Percentiles rank a stretch among this genome's conserved stretches.
Conservation (phyloP, 2,888 invertebrate genomes). For the Caenorhabditis sp. region DNA sequence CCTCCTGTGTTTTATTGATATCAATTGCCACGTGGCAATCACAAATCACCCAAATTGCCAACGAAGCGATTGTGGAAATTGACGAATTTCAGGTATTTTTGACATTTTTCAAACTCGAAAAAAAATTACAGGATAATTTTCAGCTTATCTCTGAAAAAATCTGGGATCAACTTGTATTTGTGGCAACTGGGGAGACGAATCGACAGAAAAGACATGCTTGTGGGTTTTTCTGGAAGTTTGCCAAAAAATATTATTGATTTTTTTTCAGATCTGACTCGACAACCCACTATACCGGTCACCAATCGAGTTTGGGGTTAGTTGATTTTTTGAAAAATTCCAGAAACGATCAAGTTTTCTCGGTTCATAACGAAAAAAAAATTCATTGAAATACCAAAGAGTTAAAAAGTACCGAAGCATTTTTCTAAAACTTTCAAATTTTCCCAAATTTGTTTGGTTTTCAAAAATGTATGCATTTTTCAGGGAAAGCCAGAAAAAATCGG, state of each 20-base stretch:
- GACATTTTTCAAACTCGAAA: background rate
- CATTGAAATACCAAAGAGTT: too few relatives aligned
- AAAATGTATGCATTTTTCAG: too few relatives aligned
- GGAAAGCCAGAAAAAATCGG: background rate
- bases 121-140: background rate
- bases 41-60: slow-evolving; percentile 21
- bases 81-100: slow-evolving; percentile 23
- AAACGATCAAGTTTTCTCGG: background rate
- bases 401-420: too few relatives aligned
- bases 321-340: background rate
- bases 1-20: slow-evolving; percentile 17
- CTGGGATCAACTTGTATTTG: slow-evolving; percentile 33
- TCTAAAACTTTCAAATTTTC: too few relatives aligned
- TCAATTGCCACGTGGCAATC: slow-evolving; percentile 38
- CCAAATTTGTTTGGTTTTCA: too few relatives aligned
- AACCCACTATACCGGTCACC: slow-evolving; percentile 25
- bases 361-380: too few relatives aligned
- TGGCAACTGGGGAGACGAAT: slow-evolving; percentile 34
- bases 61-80: slow-evolving; percentile 25
- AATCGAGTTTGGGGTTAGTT: background rate
- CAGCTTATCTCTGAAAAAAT: slow-evolving; percentile 29
- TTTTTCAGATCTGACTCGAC: slow-evolving; percentile 29
- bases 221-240: slow-evolving; percentile 5
- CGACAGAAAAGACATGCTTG: slow-evolving; percentile 36
- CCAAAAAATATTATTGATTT: background rate